Base-by-base conservation (phyloP, 2,113 vertebrate genomes). In the Pheucticus melanocephalus region DNA sequence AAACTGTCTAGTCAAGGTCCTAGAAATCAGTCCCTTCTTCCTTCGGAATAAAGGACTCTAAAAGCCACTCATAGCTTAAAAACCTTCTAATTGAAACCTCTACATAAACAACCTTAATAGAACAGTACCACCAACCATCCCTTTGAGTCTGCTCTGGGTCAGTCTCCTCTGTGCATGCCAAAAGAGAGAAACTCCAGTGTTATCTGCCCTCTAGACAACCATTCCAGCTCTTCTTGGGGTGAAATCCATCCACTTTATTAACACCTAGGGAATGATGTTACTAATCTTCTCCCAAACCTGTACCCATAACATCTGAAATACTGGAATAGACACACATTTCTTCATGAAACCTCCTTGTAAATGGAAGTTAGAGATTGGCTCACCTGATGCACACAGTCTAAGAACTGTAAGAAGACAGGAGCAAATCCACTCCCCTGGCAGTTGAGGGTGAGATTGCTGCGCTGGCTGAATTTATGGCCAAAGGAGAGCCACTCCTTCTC, bases 401-500 rank as follows among this genome's bases (percentile, higher is more conserved):
- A 98, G 96, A 99, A 99, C 66, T 99, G 99, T 39, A 99, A 97
- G 97, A 99, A 99, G 90, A 99, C 81, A 64, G 99, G 99, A 17
- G 99, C 98, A 94, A 99, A 99, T 81, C 99, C 99, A 79, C 98
- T 98, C n/a, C 99, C 98, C 97, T 99, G 99, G 95, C 98, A 99
- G 95, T 96, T 98, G 92, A 99, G 99, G 73, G 98, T 98, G 95
- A 99, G 97, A 92, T 98, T 99, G 97, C 99, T 99, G 50, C 99
- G 98, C 39, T 99, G 99, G 97, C 98, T 99, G 98, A 99, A 99
- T 82, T 99, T 99, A 95, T 99, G 99, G 54, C 99, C 99, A 19
- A 99, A 99, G 12, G 99, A 99, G 59, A 99, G 98, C 99, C 99
- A 99, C 40, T 99, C 99, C 85, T 99, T 99, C 96, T 99, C 99